Evolutionary conservation across 2,888 invertebrate genomes (phyloP).

Genomic region (Amiota mariae): DNA sequence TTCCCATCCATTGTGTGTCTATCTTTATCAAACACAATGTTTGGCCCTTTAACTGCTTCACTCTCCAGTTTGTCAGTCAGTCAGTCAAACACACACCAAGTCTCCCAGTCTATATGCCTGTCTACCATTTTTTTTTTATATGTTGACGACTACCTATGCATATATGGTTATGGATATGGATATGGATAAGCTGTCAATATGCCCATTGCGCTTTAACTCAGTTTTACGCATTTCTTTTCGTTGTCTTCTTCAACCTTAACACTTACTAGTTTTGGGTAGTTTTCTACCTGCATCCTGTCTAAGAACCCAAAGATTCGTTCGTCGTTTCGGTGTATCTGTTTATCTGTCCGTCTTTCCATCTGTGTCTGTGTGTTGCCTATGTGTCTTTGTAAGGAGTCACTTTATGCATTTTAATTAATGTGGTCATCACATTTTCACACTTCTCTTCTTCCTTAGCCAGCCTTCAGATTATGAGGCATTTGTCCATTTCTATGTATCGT

Average conservation of each 20-base stretch:
- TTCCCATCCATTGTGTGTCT: too few species aligned
- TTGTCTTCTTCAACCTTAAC: too few species aligned
- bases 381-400: conserved; percentile 7
- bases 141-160: too few species aligned
- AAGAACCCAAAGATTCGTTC: background rate
- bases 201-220: too few species aligned
- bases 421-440: conserved; percentile 32
- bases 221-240: too few species aligned
- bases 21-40: too few species aligned
- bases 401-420: conserved; percentile 44
- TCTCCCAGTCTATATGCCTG: background rate
- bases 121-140: background rate
- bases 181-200: too few species aligned
- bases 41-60: too few species aligned
- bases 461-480: background rate
- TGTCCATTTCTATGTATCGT: background rate
- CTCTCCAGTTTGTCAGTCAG: background rate
- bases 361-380: background rate
- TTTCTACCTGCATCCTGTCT: background rate
- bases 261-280: background rate
- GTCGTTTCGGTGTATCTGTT: background rate
- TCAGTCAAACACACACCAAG: background rate
- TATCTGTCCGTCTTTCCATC: conserved; percentile 19
- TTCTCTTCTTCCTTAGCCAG: background rate
- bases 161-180: too few species aligned